Conservation (phyloP, 1,140 invertebrate species). For the Saccostrea echinata region DNA sequence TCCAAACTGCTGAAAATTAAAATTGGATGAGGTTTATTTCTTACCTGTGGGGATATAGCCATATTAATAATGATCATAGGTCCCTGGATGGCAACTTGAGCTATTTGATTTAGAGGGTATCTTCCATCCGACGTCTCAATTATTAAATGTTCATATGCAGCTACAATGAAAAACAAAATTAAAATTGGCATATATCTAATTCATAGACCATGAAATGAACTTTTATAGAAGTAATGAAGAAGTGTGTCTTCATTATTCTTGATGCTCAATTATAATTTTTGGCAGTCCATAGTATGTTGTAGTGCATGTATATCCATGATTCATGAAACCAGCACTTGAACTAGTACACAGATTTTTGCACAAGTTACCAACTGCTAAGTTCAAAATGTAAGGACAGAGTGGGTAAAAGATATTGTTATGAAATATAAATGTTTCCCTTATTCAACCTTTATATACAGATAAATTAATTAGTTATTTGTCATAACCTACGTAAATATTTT, state of each 20-base stretch:
- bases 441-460: too few species aligned
- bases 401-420: too few species aligned
- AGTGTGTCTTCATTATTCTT: neutral
- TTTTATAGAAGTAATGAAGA: neutral
- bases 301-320: too few species aligned
- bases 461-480: too few species aligned
- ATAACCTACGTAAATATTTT: too few species aligned
- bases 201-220: neutral
- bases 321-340: too few species aligned
- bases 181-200: neutral
- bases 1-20: too few species aligned
- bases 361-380: too few species aligned
- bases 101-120: neutral
- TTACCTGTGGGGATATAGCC: constrained; percentile 1
- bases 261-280: neutral
- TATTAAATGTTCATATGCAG: constrained; percentile 6
- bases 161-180: neutral
- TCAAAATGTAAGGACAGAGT: too few species aligned
- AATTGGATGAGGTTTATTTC: neutral
- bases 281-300: neutral
- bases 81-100: constrained; percentile 1
- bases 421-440: too few species aligned
- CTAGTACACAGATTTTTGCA: too few species aligned
- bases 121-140: neutral
- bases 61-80: constrained; percentile 16